A percentile compares a stretch with the other conserved stretches of the same genome.
Conservation (phyloP, 1,140 invertebrate genomes). For the Maconellicoccus hirsutus region DNA sequence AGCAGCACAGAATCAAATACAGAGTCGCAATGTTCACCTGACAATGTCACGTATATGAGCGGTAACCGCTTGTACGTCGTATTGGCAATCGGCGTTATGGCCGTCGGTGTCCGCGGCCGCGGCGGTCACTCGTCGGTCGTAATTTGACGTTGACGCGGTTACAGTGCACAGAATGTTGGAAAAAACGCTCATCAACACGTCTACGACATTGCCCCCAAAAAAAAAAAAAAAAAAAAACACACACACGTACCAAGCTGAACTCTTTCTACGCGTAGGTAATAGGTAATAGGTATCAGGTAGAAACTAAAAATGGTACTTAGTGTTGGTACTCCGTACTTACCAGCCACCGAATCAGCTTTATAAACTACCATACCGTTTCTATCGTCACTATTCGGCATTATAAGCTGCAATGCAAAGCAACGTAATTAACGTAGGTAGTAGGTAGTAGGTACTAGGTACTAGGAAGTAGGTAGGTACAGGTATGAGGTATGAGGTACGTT, state of each 20-base stretch:
- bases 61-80: not conserved
- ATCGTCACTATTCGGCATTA: constrained; percentile 13
- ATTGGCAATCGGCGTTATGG: not conserved
- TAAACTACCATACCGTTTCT: constrained; percentile 13
- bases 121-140: not conserved
- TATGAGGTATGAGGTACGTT: too few species aligned
- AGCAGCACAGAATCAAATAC: too few species aligned
- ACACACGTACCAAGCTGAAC: too few species aligned
- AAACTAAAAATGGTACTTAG: too few species aligned
- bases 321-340: too few species aligned
- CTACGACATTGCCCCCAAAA: not conserved
- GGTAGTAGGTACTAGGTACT: too few species aligned
- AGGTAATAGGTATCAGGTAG: too few species aligned
- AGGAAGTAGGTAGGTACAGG: too few species aligned
- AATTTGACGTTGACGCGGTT: not conserved
- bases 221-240: too few species aligned
- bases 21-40: not conserved
- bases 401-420: not conserved
- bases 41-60: not conserved
- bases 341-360: constrained; percentile 1
- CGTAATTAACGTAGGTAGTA: too few species aligned
- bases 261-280: too few species aligned
- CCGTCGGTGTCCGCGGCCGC: too few species aligned
- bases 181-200: not conserved
- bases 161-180: not conserved